A percentile compares a stretch with the other conserved stretches of the same genome.
Evolutionary conservation across 2,113 vertebrate species (phyloP).

Genomic region (Otolemur garnettii): DNA sequence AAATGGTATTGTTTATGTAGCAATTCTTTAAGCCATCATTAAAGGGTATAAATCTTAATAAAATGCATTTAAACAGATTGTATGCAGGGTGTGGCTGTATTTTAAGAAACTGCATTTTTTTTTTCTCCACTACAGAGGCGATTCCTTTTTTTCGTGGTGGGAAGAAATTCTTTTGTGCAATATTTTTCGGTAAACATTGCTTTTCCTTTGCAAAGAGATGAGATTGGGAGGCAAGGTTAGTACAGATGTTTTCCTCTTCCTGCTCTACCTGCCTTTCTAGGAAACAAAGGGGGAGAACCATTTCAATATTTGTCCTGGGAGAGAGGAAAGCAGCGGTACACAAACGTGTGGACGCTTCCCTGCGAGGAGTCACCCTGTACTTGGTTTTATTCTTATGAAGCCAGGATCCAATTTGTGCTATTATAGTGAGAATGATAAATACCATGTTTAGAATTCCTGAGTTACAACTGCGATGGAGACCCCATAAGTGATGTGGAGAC

Average conservation of each 20-base stretch:
- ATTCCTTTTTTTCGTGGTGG: conserved; percentile 75
- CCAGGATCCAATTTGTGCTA: background rate
- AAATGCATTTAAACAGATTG: conserved; percentile 85
- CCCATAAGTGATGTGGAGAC: background rate
- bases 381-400: background rate
- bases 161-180: conserved; percentile 71
- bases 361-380: too few species aligned
- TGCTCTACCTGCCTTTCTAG: background rate
- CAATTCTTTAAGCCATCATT: conserved; percentile 84
- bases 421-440: background rate
- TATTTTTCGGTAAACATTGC: conserved; percentile 65
- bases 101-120: conserved; percentile 83
- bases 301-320: background rate
- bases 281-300: background rate
- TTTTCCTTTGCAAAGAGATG: conserved; percentile 66
- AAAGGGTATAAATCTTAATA: conserved; percentile 87
- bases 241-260: background rate
- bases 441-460: background rate
- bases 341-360: fast-evolving
- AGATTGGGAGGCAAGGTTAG: background rate
- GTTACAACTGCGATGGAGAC: fast-evolving
- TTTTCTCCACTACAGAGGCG: conserved; percentile 69
- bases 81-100: conserved; percentile 81
- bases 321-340: fast-evolving
- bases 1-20: conserved; percentile 86